phyloP scores from a whole-genome alignment of 2,888 invertebrate genomes.

The Nymphalis urticae region DNA sequence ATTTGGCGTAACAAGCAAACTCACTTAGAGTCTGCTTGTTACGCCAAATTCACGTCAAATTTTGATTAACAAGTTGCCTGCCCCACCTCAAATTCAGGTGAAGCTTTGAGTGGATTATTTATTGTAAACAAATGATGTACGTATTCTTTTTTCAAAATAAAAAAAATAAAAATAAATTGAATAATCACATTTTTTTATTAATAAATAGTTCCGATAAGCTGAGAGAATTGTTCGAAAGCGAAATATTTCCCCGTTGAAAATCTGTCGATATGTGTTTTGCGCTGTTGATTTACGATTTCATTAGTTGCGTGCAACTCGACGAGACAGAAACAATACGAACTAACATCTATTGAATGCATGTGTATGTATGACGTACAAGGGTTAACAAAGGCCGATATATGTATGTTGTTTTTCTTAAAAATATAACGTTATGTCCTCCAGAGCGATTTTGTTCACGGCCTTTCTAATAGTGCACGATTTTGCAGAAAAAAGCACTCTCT shows the following conservation, averaged over 20 bases:
- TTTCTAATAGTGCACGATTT: too few species aligned
- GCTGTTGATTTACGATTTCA: conserved; percentile 77
- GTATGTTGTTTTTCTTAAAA: too few species aligned
- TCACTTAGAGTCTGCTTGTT: too few species aligned
- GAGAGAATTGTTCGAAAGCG: conserved; percentile 60
- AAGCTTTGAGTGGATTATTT: too few species aligned
- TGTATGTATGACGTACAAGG: conserved; percentile 6
- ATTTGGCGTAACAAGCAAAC: too few species aligned
- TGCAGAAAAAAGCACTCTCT: too few species aligned
- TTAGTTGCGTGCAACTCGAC: conserved; percentile 61
- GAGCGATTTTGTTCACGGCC: too few species aligned
- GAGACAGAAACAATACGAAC: conserved; percentile 54
- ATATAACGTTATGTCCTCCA: too few species aligned
- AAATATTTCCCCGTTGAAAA: conserved; percentile 62
- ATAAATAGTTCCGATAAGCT: conserved; percentile 61
- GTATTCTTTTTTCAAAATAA: neutral
- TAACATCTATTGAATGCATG: conserved; percentile 27
- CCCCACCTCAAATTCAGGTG: too few species aligned
- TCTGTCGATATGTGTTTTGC: conserved; percentile 66
- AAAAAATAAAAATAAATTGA: neutral
- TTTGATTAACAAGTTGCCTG: too few species aligned
- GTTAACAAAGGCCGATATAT: neutral
- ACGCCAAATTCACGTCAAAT: too few species aligned
- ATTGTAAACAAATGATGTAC: neutral
- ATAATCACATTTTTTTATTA: conserved; percentile 49